These are phyloP conservation scores for Liolophura sinensis DNA, from an alignment of 1,140 invertebrate genomes.

Conservation along the genomic window DNA sequence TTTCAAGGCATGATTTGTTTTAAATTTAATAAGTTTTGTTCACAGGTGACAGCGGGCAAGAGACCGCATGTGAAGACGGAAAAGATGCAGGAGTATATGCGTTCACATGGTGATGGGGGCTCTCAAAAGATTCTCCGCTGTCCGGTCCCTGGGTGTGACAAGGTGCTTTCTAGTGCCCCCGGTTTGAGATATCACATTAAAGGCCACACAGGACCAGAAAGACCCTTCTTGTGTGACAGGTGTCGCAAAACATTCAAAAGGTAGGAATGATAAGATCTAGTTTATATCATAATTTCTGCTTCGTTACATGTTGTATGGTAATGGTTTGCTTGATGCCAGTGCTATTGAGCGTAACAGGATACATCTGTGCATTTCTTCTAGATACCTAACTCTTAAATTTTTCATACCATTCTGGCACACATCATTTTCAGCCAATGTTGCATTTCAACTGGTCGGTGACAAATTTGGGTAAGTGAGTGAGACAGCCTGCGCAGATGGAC, in stretches of 20 bases:
- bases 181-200: conserved; percentile 46
- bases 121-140: conserved; percentile 36
- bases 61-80: conserved; percentile 41
- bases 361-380: no score
- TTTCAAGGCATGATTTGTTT: no score
- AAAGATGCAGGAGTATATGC: conserved; percentile 45
- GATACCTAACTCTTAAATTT: no score
- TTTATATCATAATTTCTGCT: not conserved
- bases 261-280: conserved; percentile 17
- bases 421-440: no score
- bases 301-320: not conserved
- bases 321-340: not conserved
- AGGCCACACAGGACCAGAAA: conserved; percentile 27
- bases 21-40: not conserved
- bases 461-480: no score
- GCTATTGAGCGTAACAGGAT: not conserved
- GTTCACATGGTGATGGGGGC: conserved; percentile 25
- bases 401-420: no score
- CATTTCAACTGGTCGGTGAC: no score
- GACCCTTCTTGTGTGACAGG: conserved; percentile 32
- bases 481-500: no score
- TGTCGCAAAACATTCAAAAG: conserved; percentile 49
- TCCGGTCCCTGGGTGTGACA: conserved; percentile 37
- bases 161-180: conserved; percentile 43
- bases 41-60: conserved; percentile 28